Evolutionary conservation across 2,888 invertebrate species (phyloP).

Genomic region (Microplitis deprimator): DNA sequence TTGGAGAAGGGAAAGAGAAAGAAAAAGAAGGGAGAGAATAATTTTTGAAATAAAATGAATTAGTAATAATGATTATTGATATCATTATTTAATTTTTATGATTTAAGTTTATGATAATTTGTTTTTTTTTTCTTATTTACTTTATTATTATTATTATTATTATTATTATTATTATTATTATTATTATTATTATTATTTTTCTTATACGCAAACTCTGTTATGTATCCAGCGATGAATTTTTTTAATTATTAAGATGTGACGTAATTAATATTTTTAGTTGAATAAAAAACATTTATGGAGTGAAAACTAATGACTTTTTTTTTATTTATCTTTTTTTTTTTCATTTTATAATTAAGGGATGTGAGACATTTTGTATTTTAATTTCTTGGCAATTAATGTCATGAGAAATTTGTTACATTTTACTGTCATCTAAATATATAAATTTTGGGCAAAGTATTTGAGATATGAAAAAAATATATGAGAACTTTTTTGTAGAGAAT

Average conservation of each 20-base stretch:
- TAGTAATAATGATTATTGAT: constrained; percentile 22
- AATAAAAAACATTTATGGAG: not conserved
- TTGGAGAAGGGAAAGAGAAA: constrained; percentile 9
- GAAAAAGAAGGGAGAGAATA: constrained; percentile 8
- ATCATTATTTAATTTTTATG: constrained; percentile 47
- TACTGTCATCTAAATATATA: too few relatives aligned
- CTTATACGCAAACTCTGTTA: not conserved
- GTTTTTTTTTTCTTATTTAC: not conserved
- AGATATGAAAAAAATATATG: too few relatives aligned
- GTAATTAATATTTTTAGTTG: not conserved
- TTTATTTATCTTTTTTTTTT: not conserved
- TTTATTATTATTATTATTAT: too few relatives aligned
- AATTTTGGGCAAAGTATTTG: too few relatives aligned
- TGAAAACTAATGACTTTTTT: not conserved
- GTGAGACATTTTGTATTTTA: not conserved
- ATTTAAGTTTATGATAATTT: constrained; percentile 18
- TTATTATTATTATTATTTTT: not conserved
- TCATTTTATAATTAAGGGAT: not conserved
- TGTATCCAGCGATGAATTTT: not conserved
- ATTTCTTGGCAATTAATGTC: not conserved
- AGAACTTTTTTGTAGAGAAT: too few relatives aligned
- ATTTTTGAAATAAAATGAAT: constrained; percentile 4
- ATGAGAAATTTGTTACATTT: too few relatives aligned
- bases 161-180: too few relatives aligned
- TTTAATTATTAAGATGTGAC: not conserved